A percentile compares a stretch with the other conserved stretches of the same genome.
Evolutionary conservation across 1,140 invertebrate species (phyloP).

Genomic region (Sinonovacula constricta): DNA sequence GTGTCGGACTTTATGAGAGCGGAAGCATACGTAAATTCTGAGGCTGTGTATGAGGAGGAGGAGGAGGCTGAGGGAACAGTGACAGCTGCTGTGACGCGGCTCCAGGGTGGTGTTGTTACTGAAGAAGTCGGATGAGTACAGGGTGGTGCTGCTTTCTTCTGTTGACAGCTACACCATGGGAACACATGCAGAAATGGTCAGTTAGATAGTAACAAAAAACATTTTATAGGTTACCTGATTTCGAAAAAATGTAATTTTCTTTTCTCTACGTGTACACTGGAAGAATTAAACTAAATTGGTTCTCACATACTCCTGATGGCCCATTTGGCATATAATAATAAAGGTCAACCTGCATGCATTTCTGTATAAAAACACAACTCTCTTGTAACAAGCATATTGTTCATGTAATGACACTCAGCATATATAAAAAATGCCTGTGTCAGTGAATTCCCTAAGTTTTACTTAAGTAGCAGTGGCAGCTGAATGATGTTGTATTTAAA

Average conservation of each 20-base stretch:
- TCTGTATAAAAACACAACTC: too few species aligned
- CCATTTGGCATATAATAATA: too few species aligned
- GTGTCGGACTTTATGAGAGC: constrained; percentile 78
- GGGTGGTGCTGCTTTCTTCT: neutral
- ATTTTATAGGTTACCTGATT: neutral
- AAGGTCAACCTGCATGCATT: too few species aligned
- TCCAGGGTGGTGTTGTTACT: constrained; percentile 42
- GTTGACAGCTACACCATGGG: neutral
- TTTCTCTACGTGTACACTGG: neutral
- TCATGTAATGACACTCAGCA: too few species aligned
- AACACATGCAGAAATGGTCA: too few species aligned
- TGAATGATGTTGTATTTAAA: too few species aligned
- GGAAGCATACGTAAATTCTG: constrained; percentile 67
- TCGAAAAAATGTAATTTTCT: neutral
- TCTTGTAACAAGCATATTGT: too few species aligned
- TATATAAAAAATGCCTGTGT: too few species aligned
- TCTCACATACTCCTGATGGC: neutral
- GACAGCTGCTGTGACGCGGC: too few species aligned
- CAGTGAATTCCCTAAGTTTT: too few species aligned
- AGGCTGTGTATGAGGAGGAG: constrained; percentile 49
- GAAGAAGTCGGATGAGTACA: constrained; percentile 30
- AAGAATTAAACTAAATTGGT: neutral
- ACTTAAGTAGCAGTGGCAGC: too few species aligned
- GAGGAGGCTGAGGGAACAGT: constrained; percentile 57
- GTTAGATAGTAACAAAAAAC: too few species aligned